These are phyloP conservation scores for Anticlea derivata DNA, from an alignment of 2,888 invertebrate genomes.

Conservation along the genomic window DNA sequence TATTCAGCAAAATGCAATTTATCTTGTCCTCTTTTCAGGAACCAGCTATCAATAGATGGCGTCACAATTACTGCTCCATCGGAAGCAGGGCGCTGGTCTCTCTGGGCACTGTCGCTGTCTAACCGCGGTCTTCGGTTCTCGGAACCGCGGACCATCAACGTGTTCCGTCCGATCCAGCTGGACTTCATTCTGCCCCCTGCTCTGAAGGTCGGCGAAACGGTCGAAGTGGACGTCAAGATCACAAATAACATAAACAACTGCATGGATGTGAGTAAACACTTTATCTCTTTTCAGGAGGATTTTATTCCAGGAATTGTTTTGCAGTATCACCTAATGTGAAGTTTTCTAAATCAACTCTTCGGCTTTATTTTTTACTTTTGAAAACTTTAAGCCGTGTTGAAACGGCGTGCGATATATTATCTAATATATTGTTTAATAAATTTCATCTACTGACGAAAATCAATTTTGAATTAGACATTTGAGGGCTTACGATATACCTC, in stretches of 20 bases:
- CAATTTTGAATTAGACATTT: too few relatives aligned
- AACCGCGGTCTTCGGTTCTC: conserved; percentile 81
- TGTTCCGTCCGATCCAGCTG: conserved; percentile 85
- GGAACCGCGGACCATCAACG: conserved; percentile 83
- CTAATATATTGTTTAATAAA: too few relatives aligned
- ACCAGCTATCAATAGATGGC: conserved; percentile 83
- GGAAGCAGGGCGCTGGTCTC: conserved; percentile 86
- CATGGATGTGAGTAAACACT: conserved; percentile 88
- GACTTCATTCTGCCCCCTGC: conserved; percentile 85
- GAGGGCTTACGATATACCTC: too few relatives aligned
- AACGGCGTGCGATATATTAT: too few relatives aligned
- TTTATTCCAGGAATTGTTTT: too few relatives aligned
- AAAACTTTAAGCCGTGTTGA: too few relatives aligned
- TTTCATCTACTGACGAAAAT: too few relatives aligned
- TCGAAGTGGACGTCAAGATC: conserved; percentile 88
- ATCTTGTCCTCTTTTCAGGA: conserved; percentile 69
- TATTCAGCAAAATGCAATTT: too few relatives aligned
- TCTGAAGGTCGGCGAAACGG: conserved; percentile 85
- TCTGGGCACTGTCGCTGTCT: conserved; percentile 85
- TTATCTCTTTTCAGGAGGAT: too few relatives aligned
- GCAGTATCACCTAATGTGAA: too few relatives aligned
- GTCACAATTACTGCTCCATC: conserved; percentile 84
- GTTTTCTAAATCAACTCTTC: too few relatives aligned
- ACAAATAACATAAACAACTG: conserved; percentile 87
- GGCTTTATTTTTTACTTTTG: too few relatives aligned